Percentiles rank a stretch among this genome's conserved stretches.
These are phyloP conservation scores for Bovichtus diacanthus DNA, from an alignment of 2,797 vertebrate genomes.

Conservation along the genomic window DNA sequence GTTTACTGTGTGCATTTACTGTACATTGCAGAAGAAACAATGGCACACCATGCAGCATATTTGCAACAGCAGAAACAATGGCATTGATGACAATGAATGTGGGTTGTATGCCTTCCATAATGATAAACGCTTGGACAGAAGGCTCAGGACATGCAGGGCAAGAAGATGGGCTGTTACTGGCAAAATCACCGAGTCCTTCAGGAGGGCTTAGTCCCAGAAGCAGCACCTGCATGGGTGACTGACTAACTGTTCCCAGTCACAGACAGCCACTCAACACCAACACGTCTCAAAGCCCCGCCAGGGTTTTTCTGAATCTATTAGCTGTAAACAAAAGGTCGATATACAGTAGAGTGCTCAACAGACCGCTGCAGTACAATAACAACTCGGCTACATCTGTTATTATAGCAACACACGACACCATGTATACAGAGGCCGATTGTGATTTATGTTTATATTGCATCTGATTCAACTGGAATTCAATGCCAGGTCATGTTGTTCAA, in stretches of 20 bases:
- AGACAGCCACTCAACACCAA: constrained; percentile 49
- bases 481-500: constrained; percentile 30
- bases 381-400: constrained; percentile 47
- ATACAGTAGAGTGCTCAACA: constrained; percentile 56
- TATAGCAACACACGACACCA: constrained; percentile 24
- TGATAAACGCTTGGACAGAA: constrained; percentile 16
- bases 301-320: constrained; percentile 62
- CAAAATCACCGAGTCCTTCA: background rate
- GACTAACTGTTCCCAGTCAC: constrained; percentile 43
- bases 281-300: constrained; percentile 41
- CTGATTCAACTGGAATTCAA: constrained; percentile 53
- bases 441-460: constrained; percentile 51
- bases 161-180: background rate
- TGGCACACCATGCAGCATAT: background rate
- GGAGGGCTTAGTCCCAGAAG: constrained; percentile 12
- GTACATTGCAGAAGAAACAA: background rate
- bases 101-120: background rate
- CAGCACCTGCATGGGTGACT: constrained; percentile 60
- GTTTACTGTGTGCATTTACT: background rate
- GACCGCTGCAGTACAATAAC: constrained; percentile 46
- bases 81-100: background rate
- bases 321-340: constrained; percentile 59
- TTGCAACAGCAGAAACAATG: background rate
- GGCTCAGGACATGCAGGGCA: background rate
- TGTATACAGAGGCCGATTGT: constrained; percentile 19